Percentiles rank a stretch among this genome's conserved stretches.
phyloP scores from a whole-genome alignment of 2,797 vertebrate genomes.

The Syngnathus acus region DNA sequence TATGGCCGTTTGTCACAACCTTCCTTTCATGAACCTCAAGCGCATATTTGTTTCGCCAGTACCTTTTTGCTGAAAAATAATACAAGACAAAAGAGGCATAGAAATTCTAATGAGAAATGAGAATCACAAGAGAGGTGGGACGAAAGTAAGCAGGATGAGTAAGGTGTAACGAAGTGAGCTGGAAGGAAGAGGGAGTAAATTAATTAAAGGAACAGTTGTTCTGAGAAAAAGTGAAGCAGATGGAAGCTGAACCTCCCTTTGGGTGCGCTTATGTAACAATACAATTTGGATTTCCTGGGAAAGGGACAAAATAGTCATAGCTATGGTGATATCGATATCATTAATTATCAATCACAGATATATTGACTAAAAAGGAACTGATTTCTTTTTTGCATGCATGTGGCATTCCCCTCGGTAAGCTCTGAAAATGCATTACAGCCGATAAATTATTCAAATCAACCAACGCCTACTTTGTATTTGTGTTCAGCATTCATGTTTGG shows the following conservation, averaged over 20 bases:
- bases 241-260: slow-evolving; percentile 13
- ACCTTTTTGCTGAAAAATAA: not conserved
- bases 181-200: slow-evolving; percentile 18
- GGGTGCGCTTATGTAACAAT: slow-evolving; percentile 29
- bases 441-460: slow-evolving; percentile 1
- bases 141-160: slow-evolving; percentile 3
- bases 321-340: too few species aligned
- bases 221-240: slow-evolving; percentile 19
- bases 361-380: not conserved
- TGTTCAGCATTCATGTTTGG: not conserved
- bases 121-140: slow-evolving; percentile 12
- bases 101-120: slow-evolving; percentile 3
- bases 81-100: slow-evolving; percentile 17
- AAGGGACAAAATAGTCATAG: not conserved
- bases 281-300: too few species aligned
- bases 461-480: not conserved
- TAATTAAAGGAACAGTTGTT: slow-evolving; percentile 27
- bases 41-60: slow-evolving; percentile 16
- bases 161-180: slow-evolving; percentile 2
- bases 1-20: slow-evolving; percentile 15
- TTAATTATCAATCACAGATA: not conserved
- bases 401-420: not conserved
- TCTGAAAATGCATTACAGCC: not conserved
- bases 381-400: not conserved
- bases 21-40: slow-evolving; percentile 11